A percentile compares a stretch with the other conserved stretches of the same genome.
These are phyloP conservation scores for Oreochromis grahami DNA, from an alignment of 2,797 vertebrate genomes.

Conservation along the genomic window DNA sequence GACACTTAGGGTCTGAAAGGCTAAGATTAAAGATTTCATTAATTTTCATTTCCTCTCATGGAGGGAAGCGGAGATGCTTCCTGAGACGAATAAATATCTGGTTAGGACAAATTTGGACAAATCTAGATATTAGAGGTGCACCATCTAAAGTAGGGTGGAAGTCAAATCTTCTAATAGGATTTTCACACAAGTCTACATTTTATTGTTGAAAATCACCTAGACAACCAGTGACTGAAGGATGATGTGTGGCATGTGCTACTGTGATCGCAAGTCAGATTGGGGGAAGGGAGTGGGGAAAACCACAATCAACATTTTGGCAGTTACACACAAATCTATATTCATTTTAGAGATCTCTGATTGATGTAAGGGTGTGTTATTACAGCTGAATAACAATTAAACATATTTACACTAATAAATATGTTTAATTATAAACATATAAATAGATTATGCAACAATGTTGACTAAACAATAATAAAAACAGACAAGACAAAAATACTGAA, in stretches of 20 bases:
- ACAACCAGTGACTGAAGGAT: not conserved
- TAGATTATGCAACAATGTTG: not conserved
- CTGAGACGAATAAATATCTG: fast-evolving
- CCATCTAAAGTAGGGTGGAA: fast-evolving
- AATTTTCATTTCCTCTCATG: not conserved
- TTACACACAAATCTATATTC: not conserved
- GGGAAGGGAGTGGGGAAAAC: not conserved
- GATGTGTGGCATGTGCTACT: not conserved
- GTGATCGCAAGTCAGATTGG: not conserved
- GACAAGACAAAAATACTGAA: not conserved
- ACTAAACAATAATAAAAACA: not conserved
- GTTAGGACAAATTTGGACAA: not conserved
- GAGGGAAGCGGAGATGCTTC: not conserved
- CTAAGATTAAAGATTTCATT: not conserved
- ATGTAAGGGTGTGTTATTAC: not conserved
- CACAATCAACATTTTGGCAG: not conserved
- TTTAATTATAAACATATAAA: not conserved
- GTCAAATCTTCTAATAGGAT: fast-evolving
- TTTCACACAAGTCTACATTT: fast-evolving
- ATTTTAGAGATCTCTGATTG: not conserved
- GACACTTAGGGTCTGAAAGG: fast-evolving
- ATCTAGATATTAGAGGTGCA: not conserved
- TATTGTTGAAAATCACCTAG: not conserved
- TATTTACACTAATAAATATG: too few species aligned
- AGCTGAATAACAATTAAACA: not conserved